Percentiles rank a stretch among this genome's conserved stretches.
Evolutionary conservation across 2,888 invertebrate genomes (phyloP).

Genomic region (Girardia tigrina): DNA sequence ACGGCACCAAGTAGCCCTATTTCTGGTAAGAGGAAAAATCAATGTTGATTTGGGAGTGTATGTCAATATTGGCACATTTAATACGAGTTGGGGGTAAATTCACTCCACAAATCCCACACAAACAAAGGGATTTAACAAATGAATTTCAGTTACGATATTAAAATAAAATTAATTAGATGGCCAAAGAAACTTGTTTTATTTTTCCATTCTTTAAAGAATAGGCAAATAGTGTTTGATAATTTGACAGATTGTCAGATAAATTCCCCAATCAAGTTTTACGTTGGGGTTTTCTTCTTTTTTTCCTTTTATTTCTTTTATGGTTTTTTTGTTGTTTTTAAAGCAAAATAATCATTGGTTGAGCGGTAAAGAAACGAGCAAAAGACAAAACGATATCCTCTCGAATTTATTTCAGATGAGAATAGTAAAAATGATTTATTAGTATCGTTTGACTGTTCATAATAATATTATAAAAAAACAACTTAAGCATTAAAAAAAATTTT

Average conservation of each 20-base stretch:
- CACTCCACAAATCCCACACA: not conserved
- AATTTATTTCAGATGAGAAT: too few relatives aligned
- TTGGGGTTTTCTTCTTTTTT: too few relatives aligned
- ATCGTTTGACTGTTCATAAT: too few relatives aligned
- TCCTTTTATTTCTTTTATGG: too few relatives aligned
- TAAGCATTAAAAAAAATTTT: too few relatives aligned
- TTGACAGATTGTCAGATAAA: not conserved
- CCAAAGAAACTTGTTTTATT: not conserved
- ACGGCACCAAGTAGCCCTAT: not conserved
- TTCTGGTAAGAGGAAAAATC: not conserved
- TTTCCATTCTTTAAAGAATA: not conserved
- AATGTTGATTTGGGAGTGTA: not conserved
- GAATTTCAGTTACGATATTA: not conserved
- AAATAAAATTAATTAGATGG: not conserved
- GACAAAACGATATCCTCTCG: too few relatives aligned
- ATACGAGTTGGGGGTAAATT: not conserved
- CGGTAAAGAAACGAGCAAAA: too few relatives aligned
- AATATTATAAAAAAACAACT: too few relatives aligned
- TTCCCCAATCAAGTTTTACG: too few relatives aligned
- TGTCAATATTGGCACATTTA: not conserved
- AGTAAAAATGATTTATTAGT: too few relatives aligned
- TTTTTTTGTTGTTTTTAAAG: too few relatives aligned
- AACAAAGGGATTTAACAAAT: not conserved
- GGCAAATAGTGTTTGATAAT: not conserved
- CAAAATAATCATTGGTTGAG: too few relatives aligned